phyloP scores from a whole-genome alignment of 1,140 invertebrate genomes.

The Papilio xuthus region DNA sequence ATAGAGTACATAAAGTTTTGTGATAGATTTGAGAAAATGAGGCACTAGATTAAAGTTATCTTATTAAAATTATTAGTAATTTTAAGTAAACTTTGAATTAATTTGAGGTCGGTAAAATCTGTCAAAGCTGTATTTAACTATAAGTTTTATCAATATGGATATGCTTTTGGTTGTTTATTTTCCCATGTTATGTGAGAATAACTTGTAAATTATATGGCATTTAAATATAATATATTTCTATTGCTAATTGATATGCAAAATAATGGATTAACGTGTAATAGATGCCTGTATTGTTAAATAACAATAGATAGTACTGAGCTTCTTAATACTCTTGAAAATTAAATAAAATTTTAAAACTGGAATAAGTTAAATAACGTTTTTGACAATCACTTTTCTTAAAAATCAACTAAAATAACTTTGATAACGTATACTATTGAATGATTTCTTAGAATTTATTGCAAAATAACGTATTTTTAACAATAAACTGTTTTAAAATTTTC shows the following conservation, averaged over 20 bases:
- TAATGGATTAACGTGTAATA: constrained; percentile 4
- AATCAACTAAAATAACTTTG: not conserved
- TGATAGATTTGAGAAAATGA: constrained; percentile 8
- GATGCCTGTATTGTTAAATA: constrained; percentile 1
- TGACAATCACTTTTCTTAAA: not conserved
- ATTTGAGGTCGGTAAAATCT: not conserved
- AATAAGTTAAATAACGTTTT: not conserved
- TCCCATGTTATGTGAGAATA: not conserved
- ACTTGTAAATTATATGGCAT: constrained; percentile 5
- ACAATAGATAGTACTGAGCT: not conserved
- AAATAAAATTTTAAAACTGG: not conserved
- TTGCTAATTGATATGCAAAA: not conserved
- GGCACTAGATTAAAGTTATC: not conserved
- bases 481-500: not conserved
- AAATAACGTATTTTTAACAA: not conserved
- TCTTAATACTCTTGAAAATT: not conserved
- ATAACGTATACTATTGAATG: not conserved
- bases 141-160: not conserved
- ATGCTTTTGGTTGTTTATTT: not conserved
- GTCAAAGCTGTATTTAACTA: too few relatives aligned
- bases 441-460: not conserved
- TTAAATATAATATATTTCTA: constrained; percentile 16
- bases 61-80: not conserved
- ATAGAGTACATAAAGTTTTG: not conserved
- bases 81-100: not conserved